Percentiles rank a stretch among this genome's conserved stretches.
These are phyloP conservation scores for Cebidichthys violaceus DNA, from an alignment of 2,113 vertebrate species.

Conservation along the genomic window DNA sequence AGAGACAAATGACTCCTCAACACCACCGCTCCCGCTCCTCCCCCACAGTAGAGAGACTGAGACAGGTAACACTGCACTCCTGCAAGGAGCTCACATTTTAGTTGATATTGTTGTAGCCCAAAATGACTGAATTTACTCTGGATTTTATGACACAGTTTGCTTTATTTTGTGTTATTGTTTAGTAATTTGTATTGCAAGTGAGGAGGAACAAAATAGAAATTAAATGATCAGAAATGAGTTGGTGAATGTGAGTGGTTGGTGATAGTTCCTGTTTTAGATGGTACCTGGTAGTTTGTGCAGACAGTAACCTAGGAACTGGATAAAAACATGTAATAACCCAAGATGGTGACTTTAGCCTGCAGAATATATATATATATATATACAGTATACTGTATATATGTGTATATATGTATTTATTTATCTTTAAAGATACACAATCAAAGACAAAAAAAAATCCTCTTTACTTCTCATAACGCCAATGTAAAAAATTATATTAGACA, in stretches of 20 bases:
- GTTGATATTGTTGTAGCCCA: background rate
- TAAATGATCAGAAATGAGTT: too few species aligned
- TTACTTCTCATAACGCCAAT: background rate
- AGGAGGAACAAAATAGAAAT: too few species aligned
- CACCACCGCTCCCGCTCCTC: constrained; percentile 90
- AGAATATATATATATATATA: too few species aligned
- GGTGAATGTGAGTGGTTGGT: too few species aligned
- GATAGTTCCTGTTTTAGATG: too few species aligned
- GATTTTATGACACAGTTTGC: background rate
- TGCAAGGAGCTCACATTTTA: constrained; percentile 9
- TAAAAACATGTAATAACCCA: too few species aligned
- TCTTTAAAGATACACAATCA: too few species aligned
- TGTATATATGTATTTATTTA: too few species aligned
- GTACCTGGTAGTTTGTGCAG: too few species aligned
- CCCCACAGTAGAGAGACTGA: constrained; percentile 82
- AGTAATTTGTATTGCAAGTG: background rate
- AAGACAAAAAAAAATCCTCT: background rate
- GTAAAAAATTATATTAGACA: background rate
- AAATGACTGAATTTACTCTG: background rate
- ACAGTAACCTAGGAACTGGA: too few species aligned
- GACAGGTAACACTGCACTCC: constrained; percentile 80
- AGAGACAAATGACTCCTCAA: constrained; percentile 69
- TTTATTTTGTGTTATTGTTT: background rate
- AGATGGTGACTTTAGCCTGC: too few species aligned
- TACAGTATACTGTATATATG: too few species aligned